A percentile compares a stretch with the other conserved stretches of the same genome.
These are phyloP conservation scores for Drosophila greeni DNA, from an alignment of 2,888 invertebrate species.

Conservation along the genomic window DNA sequence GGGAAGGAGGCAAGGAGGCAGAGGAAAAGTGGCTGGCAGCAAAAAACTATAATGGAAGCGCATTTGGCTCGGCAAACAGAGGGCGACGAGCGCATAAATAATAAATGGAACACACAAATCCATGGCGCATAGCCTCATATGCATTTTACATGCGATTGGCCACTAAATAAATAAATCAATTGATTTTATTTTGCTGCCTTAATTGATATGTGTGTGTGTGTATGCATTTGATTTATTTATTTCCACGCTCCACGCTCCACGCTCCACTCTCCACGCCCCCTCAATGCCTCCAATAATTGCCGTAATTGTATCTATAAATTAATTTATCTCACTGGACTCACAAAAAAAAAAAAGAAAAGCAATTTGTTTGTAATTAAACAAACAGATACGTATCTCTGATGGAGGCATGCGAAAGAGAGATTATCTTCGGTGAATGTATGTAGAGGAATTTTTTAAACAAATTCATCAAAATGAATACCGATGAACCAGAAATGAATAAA, in stretches of 20 bases:
- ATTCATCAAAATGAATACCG: too few relatives aligned
- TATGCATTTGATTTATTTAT: slow-evolving; percentile 55
- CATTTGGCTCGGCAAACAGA: slow-evolving; percentile 3
- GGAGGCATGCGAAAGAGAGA: background rate
- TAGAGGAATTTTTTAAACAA: too few relatives aligned
- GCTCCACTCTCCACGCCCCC: background rate
- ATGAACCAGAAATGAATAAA: too few relatives aligned
- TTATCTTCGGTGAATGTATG: too few relatives aligned
- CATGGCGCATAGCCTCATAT: slow-evolving; percentile 41
- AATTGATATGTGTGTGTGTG: slow-evolving; percentile 40
- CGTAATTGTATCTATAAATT: slow-evolving; percentile 63
- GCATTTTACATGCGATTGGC: slow-evolving; percentile 46
- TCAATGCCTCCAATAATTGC: slow-evolving; percentile 48
- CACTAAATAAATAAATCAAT: slow-evolving; percentile 59
- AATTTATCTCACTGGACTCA: slow-evolving; percentile 46
- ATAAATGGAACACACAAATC: slow-evolving; percentile 45
- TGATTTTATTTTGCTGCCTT: slow-evolving; percentile 43
- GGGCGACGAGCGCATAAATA: slow-evolving; percentile 22
- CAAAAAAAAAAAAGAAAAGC: too few relatives aligned
- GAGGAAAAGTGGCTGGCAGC: background rate
- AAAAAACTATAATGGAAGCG: slow-evolving; percentile 8
- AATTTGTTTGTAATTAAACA: slow-evolving; percentile 11
- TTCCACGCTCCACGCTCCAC: slow-evolving; percentile 11
- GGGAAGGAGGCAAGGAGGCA: too few relatives aligned
- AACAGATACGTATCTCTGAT: background rate